Conservation (phyloP, 1,140 invertebrate genomes). For the Magallana gigas region DNA sequence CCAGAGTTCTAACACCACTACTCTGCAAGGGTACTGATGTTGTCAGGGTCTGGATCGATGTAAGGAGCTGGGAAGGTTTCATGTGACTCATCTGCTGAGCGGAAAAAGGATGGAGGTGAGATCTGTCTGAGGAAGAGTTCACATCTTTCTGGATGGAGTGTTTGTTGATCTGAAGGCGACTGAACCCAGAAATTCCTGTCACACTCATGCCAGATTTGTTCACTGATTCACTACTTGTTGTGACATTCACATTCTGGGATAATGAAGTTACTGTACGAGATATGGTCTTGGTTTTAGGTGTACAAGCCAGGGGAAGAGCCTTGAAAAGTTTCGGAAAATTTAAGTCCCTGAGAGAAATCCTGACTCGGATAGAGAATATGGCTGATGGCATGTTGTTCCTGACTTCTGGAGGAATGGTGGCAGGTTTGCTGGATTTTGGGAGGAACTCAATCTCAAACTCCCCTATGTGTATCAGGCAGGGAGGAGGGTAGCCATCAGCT, state of each 20-base stretch:
- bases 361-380: constrained; percentile 71
- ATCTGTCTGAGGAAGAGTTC: background rate
- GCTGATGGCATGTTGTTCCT: constrained; percentile 67
- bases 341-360: constrained; percentile 21
- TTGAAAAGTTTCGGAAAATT: constrained; percentile 35
- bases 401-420: constrained; percentile 72
- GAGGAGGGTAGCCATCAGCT: constrained; percentile 59
- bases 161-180: constrained; percentile 52
- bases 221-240: background rate
- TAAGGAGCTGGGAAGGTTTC: background rate
- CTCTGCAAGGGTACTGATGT: background rate
- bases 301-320: constrained; percentile 39
- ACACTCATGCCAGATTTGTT: background rate
- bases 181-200: constrained; percentile 56
- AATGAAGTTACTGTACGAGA: background rate
- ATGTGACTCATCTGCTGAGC: constrained; percentile 4
- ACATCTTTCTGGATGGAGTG: background rate
- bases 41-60: background rate
- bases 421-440: constrained; percentile 69
- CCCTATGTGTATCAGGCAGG: constrained; percentile 62
- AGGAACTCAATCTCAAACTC: constrained; percentile 70
- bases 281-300: background rate
- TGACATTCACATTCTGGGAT: background rate
- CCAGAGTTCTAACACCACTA: background rate
- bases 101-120: background rate